Percentiles rank a stretch among this genome's conserved stretches.
Conservation (phyloP, 1,140 invertebrate genomes). For the Calephelis nemesis region DNA sequence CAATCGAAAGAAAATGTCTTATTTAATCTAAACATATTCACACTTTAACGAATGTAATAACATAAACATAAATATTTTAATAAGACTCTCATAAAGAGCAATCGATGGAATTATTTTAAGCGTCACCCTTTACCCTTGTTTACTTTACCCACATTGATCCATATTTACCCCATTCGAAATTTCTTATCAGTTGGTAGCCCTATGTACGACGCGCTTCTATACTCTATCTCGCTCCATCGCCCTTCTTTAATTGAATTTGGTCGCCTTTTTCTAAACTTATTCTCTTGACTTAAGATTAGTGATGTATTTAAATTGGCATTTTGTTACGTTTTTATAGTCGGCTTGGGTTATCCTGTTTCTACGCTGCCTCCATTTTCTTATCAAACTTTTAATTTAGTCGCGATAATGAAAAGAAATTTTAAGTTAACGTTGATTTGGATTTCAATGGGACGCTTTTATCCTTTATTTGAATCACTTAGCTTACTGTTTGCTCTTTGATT, state of each 20-base stretch:
- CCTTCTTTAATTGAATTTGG: conserved; percentile 33
- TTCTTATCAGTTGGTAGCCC: conserved; percentile 17
- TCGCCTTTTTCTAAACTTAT: conserved; percentile 62
- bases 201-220: conserved; percentile 21
- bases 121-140: no score
- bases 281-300: conserved; percentile 75
- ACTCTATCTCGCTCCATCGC: conserved; percentile 35
- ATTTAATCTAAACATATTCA: no score
- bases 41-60: no score
- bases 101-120: no score
- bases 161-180: not conserved
- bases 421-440: conserved; percentile 4
- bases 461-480: conserved; percentile 12
- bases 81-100: no score
- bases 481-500: not conserved
- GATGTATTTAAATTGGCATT: conserved; percentile 73
- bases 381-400: conserved; percentile 63
- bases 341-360: conserved; percentile 27
- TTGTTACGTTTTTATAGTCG: conserved; percentile 64
- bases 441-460: conserved; percentile 22
- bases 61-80: no score
- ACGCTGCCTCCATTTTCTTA: conserved; percentile 40
- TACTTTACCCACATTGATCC: no score
- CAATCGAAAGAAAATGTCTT: no score
- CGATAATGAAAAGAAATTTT: conserved; percentile 43